phyloP scores from a whole-genome alignment of 2,888 invertebrate species.

The Strigamia transsilvanica region DNA sequence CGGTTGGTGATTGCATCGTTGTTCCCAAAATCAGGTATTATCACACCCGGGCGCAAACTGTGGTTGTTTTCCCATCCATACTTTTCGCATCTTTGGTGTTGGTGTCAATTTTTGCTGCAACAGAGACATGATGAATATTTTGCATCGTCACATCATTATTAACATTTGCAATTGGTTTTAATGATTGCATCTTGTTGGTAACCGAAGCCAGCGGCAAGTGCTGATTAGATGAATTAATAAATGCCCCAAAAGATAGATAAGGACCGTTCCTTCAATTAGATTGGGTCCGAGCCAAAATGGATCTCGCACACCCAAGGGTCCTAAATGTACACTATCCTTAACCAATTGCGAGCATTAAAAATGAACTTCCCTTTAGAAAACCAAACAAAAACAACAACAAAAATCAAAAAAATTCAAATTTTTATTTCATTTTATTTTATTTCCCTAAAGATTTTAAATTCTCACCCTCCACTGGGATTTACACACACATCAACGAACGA shows the following conservation, averaged over 20 bases:
- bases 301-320: not conserved
- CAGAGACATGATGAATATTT: not conserved
- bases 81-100: no score
- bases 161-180: slow-evolving; percentile 34
- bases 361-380: not conserved
- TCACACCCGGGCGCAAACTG: no score
- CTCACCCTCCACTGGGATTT: not conserved
- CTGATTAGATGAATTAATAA: slow-evolving; percentile 44
- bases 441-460: no score
- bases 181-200: slow-evolving; percentile 24
- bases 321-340: slow-evolving; percentile 23
- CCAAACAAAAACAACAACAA: not conserved
- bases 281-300: slow-evolving; percentile 39
- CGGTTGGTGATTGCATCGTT: no score
- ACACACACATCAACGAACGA: not conserved
- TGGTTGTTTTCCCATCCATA: no score
- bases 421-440: not conserved
- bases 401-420: not conserved
- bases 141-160: slow-evolving; percentile 27
- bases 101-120: no score
- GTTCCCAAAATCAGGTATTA: no score
- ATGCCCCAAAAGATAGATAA: slow-evolving; percentile 39
- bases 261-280: slow-evolving; percentile 39
- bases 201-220: slow-evolving; percentile 10
- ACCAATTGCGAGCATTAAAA: not conserved